Percentiles rank a stretch among this genome's conserved stretches.
These are phyloP conservation scores for Zygaena filipendulae DNA, from an alignment of 2,888 invertebrate species.

Conservation along the genomic window DNA sequence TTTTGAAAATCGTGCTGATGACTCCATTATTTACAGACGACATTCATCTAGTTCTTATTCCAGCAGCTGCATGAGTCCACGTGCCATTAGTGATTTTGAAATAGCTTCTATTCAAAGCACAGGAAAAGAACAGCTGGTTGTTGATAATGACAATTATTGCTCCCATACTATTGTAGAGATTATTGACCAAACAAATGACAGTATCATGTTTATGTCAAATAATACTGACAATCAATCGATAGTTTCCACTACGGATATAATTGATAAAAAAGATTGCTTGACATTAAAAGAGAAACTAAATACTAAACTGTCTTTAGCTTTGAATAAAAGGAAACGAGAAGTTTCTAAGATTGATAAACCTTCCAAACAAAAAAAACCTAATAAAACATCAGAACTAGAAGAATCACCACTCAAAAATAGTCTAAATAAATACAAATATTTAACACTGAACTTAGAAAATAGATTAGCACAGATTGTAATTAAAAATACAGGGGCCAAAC, in stretches of 20 bases:
- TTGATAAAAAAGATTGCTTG: constrained; percentile 52
- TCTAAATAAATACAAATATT: constrained; percentile 27
- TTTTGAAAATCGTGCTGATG: constrained; percentile 74
- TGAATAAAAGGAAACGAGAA: constrained; percentile 55
- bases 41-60: constrained; percentile 88
- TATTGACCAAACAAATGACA: constrained; percentile 18
- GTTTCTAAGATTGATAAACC: constrained; percentile 40
- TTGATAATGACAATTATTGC: no score
- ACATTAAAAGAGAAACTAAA: constrained; percentile 57
- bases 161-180: no score
- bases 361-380: constrained; percentile 36
- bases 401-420: constrained; percentile 17
- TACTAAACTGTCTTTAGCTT: constrained; percentile 47
- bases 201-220: constrained; percentile 26
- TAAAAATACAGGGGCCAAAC: constrained; percentile 30
- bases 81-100: constrained; percentile 68
- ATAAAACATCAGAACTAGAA: constrained; percentile 14
- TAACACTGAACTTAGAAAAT: constrained; percentile 37
- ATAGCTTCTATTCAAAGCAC: constrained; percentile 22
- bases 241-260: constrained; percentile 30
- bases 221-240: constrained; percentile 17
- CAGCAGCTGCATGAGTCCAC: constrained; percentile 74
- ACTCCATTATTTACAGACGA: constrained; percentile 82
- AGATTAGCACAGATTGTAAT: constrained; percentile 48
- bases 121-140: constrained; percentile 21